phyloP scores from a whole-genome alignment of 2,113 vertebrate species.

The Psilopogon haemacephalus region DNA sequence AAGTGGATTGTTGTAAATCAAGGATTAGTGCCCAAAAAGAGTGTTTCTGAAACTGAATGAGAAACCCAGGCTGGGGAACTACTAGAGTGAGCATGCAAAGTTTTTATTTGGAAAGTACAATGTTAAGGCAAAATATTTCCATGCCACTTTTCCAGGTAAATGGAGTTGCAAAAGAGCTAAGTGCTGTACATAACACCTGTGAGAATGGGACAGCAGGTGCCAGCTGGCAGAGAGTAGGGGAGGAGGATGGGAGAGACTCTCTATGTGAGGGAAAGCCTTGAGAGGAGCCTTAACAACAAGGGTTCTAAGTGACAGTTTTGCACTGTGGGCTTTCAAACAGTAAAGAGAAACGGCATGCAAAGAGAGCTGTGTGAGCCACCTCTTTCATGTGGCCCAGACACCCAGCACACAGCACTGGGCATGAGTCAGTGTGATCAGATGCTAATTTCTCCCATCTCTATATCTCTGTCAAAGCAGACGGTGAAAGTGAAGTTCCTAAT shows the following conservation, averaged over 20 bases:
- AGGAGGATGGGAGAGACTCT: background rate
- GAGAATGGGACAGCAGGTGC: rapidly evolving
- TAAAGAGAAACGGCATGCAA: background rate
- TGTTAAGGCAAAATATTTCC: background rate
- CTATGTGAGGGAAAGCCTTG: background rate
- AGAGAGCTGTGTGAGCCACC: background rate
- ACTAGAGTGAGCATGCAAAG: background rate
- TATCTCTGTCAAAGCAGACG: background rate
- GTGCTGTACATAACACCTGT: background rate
- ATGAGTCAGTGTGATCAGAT: background rate
- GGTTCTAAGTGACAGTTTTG: background rate
- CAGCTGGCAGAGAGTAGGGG: background rate
- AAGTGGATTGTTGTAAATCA: background rate
- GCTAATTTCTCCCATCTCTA: background rate
- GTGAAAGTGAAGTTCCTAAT: background rate
- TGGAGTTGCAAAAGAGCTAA: background rate
- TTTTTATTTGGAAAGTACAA: background rate
- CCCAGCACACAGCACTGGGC: background rate
- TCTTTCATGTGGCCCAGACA: rapidly evolving
- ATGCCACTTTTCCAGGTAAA: background rate
- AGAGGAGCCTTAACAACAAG: background rate
- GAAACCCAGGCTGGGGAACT: background rate
- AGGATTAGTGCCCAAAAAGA: background rate
- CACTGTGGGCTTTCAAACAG: background rate
- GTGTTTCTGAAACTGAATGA: background rate